Evolutionary conservation across 2,797 vertebrate genomes (phyloP).

Genomic region (Paguma larvata): DNA sequence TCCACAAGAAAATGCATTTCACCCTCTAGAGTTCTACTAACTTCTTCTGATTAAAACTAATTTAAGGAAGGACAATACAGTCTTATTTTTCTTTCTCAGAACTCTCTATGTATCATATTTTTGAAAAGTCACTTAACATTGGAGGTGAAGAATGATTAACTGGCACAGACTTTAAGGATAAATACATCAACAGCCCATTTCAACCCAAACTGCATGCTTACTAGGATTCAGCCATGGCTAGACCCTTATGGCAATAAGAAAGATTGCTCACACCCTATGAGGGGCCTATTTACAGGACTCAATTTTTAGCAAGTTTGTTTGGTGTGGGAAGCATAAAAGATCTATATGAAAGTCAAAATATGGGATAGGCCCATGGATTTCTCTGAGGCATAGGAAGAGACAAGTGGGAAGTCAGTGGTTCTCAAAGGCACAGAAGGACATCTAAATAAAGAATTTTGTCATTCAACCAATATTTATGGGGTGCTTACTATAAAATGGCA

Average conservation of each 20-base stretch:
- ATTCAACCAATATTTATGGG: background rate
- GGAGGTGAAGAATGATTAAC: background rate
- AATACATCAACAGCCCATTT: background rate
- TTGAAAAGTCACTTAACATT: background rate
- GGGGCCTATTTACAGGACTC: background rate
- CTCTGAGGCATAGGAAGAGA: background rate
- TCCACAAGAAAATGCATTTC: background rate
- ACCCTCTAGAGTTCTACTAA: background rate
- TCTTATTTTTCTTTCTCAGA: background rate
- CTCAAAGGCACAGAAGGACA: background rate
- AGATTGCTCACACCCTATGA: background rate
- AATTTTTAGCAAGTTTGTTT: background rate
- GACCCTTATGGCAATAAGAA: background rate
- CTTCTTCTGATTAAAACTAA: background rate
- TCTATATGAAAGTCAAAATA: background rate
- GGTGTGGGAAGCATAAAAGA: background rate
- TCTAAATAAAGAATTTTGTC: conserved; percentile 22
- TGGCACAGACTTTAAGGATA: background rate
- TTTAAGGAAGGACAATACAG: background rate
- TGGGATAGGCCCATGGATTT: background rate
- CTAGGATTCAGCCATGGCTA: background rate
- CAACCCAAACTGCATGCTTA: background rate
- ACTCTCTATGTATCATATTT: background rate
- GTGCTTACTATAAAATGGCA: background rate
- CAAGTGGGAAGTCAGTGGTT: background rate